These are phyloP conservation scores for Leucozona laternaria DNA, from an alignment of 2,888 invertebrate species.

Conservation along the genomic window DNA sequence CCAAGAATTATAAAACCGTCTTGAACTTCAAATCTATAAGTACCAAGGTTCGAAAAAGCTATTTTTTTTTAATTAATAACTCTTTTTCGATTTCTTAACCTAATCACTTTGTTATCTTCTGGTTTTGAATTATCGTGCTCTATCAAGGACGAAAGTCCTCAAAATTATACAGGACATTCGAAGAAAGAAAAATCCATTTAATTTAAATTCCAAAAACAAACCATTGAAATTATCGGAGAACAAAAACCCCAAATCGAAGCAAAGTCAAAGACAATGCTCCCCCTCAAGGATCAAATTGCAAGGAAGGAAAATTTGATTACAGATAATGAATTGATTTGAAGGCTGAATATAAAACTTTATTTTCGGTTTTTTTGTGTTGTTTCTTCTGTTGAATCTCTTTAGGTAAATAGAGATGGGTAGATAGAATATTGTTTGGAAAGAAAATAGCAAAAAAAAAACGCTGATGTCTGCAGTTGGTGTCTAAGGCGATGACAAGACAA, in stretches of 20 bases:
- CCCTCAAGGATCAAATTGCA: conserved; percentile 1
- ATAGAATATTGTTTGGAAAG: not conserved
- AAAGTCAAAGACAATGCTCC: not conserved
- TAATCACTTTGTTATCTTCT: not conserved
- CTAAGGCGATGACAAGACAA: conserved; percentile 12
- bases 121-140: not conserved
- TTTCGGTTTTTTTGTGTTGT: not conserved
- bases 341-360: not conserved
- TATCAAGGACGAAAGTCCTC: not conserved
- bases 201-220: conserved; percentile 15
- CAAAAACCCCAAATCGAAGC: not conserved
- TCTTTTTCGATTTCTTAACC: not conserved
- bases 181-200: not conserved
- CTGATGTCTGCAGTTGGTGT: conserved; percentile 28
- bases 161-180: not conserved
- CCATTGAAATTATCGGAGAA: not conserved
- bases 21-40: too few species aligned
- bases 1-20: too few species aligned
- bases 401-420: not conserved
- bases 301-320: conserved; percentile 24
- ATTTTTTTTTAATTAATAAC: not conserved
- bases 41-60: too few species aligned
- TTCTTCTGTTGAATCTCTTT: not conserved
- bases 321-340: conserved; percentile 23
- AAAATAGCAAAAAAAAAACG: not conserved